A percentile compares a stretch with the other conserved stretches of the same genome.
Conservation (phyloP, 2,888 invertebrate species). For the Acronicta aceris region DNA sequence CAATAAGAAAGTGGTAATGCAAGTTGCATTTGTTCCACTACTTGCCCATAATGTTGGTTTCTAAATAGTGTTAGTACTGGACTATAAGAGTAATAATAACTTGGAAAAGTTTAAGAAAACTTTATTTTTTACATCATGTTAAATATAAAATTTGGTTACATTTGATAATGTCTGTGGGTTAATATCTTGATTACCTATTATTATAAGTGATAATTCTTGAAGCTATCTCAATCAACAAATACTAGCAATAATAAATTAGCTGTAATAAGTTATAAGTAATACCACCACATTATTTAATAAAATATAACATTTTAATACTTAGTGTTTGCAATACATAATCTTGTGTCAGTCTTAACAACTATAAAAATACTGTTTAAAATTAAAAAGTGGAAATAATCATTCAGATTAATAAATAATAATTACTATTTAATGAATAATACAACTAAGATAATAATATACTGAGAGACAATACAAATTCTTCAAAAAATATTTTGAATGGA, state of each 20-base stretch:
- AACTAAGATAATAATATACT: conserved; percentile 69
- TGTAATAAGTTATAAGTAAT: conserved; percentile 76
- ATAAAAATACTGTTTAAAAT: conserved; percentile 85
- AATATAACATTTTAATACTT: conserved; percentile 82
- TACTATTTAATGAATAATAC: conserved; percentile 51
- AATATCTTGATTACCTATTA: conserved; percentile 73
- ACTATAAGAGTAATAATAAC: conserved; percentile 46
- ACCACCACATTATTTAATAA: conserved; percentile 77
- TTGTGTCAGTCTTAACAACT: conserved; percentile 87
- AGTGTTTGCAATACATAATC: conserved; percentile 81
- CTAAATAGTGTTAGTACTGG: no score
- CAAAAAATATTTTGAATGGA: conserved; percentile 71
- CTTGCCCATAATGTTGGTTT: no score
- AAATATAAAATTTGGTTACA: conserved; percentile 84
- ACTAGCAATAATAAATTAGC: conserved; percentile 70
- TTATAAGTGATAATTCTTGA: conserved; percentile 72
- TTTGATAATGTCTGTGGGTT: conserved; percentile 80
- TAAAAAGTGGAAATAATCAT: conserved; percentile 68
- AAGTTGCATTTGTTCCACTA: no score
- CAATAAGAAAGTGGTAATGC: no score
- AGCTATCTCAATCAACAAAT: conserved; percentile 71
- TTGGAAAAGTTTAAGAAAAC: conserved; percentile 76
- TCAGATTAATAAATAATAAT: conserved; percentile 60
- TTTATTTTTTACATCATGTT: conserved; percentile 79
- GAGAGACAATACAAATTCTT: conserved; percentile 72